A percentile compares a stretch with the other conserved stretches of the same genome.
These are phyloP conservation scores for Myotis vivesi DNA, from an alignment of 2,797 vertebrate genomes.

Conservation along the genomic window DNA sequence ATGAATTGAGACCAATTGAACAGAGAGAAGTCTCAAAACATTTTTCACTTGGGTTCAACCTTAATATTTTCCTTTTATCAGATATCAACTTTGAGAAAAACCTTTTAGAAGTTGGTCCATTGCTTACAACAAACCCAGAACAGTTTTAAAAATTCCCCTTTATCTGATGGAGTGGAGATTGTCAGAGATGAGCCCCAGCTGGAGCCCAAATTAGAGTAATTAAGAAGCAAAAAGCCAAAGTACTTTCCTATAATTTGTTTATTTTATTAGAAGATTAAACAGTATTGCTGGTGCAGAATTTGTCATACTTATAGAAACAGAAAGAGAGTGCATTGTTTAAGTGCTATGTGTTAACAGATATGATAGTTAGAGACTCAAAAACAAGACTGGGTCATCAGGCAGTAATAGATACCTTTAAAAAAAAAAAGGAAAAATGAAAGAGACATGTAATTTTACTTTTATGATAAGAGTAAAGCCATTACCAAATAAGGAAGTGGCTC, in stretches of 20 bases:
- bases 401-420: neutral
- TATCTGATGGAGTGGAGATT: constrained; percentile 79
- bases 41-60: constrained; percentile 59
- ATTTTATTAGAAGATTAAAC: constrained; percentile 74
- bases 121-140: constrained; percentile 56
- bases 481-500: neutral
- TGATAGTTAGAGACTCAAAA: constrained; percentile 33
- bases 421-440: neutral
- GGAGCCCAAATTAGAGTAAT: constrained; percentile 69
- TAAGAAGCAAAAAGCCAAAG: constrained; percentile 58
- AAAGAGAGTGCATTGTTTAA: constrained; percentile 51
- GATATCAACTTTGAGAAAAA: constrained; percentile 58
- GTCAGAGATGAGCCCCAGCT: constrained; percentile 74
- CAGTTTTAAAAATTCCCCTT: constrained; percentile 70
- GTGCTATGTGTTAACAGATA: constrained; percentile 39
- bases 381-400: constrained; percentile 40
- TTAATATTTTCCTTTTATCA: constrained; percentile 75
- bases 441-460: neutral
- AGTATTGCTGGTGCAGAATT: constrained; percentile 55
- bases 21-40: constrained; percentile 36
- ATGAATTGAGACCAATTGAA: constrained; percentile 15
- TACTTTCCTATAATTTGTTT: constrained; percentile 64
- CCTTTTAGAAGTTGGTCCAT: constrained; percentile 74
- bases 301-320: constrained; percentile 57
- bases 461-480: constrained; percentile 50